Evolutionary conservation across 2,113 vertebrate genomes (phyloP).

Genomic region (Emydocephalus ijimae): DNA sequence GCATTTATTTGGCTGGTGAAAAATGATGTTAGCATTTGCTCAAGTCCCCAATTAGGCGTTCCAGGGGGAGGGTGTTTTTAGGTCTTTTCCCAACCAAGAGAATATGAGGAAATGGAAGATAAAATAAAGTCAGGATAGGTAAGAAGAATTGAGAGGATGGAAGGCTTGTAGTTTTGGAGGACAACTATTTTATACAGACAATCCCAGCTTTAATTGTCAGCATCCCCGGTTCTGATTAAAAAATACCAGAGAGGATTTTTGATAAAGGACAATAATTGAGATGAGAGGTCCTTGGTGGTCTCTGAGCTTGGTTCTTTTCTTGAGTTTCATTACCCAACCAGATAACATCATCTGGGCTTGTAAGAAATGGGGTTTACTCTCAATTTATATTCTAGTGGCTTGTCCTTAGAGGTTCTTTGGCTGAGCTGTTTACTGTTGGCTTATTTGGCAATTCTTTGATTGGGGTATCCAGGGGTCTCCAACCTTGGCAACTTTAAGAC

Average conservation of each 20-base stretch:
- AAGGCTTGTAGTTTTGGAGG: not conserved
- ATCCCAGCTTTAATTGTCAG: not conserved
- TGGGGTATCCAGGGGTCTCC: no score
- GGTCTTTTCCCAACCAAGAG: not conserved
- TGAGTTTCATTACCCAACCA: no score
- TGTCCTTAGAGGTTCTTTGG: no score
- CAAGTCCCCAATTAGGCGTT: not conserved
- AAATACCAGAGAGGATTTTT: not conserved
- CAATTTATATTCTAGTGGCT: no score
- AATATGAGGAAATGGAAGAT: not conserved
- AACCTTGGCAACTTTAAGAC: no score
- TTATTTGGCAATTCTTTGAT: no score
- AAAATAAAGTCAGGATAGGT: not conserved
- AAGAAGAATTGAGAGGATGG: not conserved
- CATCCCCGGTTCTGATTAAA: not conserved
- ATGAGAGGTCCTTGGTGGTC: no score
- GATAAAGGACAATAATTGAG: not conserved
- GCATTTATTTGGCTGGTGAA: conserved; percentile 5
- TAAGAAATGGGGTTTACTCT: no score
- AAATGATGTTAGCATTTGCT: conserved; percentile 15
- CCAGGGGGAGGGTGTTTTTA: not conserved
- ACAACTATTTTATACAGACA: not conserved
- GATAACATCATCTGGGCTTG: no score
- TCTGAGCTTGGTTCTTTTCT: no score
- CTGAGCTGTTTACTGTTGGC: no score